Percentiles rank a stretch among this genome's conserved stretches.
phyloP scores from a whole-genome alignment of 2,797 vertebrate genomes.

The Ambastaia sidthimunki region DNA sequence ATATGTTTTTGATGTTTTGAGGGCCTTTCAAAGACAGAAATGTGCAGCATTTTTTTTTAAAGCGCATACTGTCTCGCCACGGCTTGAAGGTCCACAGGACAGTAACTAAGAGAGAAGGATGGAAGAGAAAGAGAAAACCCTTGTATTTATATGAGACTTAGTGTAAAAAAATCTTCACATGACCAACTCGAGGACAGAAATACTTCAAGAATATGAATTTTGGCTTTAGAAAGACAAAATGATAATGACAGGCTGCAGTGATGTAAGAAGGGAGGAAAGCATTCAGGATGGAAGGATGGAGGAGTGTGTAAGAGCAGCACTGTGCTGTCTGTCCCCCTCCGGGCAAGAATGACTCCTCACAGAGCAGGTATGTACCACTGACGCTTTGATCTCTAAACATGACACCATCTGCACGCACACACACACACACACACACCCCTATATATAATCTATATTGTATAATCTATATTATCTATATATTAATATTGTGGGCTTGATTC shows the following conservation, averaged over 20 bases:
- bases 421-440: background rate
- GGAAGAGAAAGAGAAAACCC: too few relatives aligned
- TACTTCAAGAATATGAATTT: too few relatives aligned
- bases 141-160: too few relatives aligned
- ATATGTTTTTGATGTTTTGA: slow-evolving; percentile 37
- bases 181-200: too few relatives aligned
- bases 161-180: too few relatives aligned
- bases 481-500: too few relatives aligned
- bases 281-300: slow-evolving; percentile 59
- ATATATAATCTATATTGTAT: too few relatives aligned
- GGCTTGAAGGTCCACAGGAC: slow-evolving; percentile 27
- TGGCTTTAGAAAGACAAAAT: background rate
- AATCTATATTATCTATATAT: too few relatives aligned
- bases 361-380: slow-evolving; percentile 76
- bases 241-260: slow-evolving; percentile 28
- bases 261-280: slow-evolving; percentile 56
- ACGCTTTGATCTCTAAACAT: slow-evolving; percentile 77
- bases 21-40: slow-evolving; percentile 54
- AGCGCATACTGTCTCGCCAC: background rate
- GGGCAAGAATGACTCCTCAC: slow-evolving; percentile 75
- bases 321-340: slow-evolving; percentile 78
- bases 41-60: slow-evolving; percentile 56
- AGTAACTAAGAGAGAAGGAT: slow-evolving; percentile 19
- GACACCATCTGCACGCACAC: background rate
- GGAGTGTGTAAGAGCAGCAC: slow-evolving; percentile 78